Evolutionary conservation across 2,797 vertebrate species (phyloP), one percentile per base, ranked within the genome.

Genomic region (Rhabdomys pumilio): DNA sequence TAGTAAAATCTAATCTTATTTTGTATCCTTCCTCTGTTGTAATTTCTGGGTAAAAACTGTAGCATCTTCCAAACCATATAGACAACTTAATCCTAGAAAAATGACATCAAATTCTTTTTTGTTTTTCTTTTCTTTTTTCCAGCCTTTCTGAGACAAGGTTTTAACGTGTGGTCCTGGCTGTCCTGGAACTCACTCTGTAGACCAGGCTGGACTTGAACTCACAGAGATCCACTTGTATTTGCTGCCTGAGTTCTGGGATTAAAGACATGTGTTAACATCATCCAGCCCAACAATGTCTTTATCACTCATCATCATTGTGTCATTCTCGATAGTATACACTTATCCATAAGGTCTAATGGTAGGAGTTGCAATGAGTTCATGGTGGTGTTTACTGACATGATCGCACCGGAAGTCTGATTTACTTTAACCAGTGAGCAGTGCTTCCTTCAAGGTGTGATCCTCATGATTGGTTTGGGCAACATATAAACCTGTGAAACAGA

Each of bases 21-120:
- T 99, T 91, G 99, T 99, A 99, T 99, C 97, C 99, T 99, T 95
- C 99, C 99, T 99, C 99, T 77, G 99, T 99, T 92, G 99, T 99
- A 97, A 99, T 99, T 98, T 99, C 99, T 69, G 2, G n/a, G 34
- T 69, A n/a, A 98, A 98, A 99, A 44, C 99, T 41, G 99, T 99
- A 95, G 99, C 99, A 20, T 99, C 99, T 98, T 99, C 99, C 85
- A 98, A 44, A 99, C 99, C 99, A 99, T 99, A 96, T 99, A 99
- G 99, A 38, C 38, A 38, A 38, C 38, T 38, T 44, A 44, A 44
- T 6, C 99, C 99, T 77, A 99, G 98, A 76, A 99, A 98, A 0
- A 99, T 99, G 47, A 99, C 99, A 47, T 99, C 99, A 7, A 99
- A 47, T 47, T 7, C 47, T 47, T 47, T 47, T 63, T 26, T 63